Percentiles rank a stretch among this genome's conserved stretches.
phyloP scores from a whole-genome alignment of 2,888 invertebrate species.

The Sussaba pulchella region DNA sequence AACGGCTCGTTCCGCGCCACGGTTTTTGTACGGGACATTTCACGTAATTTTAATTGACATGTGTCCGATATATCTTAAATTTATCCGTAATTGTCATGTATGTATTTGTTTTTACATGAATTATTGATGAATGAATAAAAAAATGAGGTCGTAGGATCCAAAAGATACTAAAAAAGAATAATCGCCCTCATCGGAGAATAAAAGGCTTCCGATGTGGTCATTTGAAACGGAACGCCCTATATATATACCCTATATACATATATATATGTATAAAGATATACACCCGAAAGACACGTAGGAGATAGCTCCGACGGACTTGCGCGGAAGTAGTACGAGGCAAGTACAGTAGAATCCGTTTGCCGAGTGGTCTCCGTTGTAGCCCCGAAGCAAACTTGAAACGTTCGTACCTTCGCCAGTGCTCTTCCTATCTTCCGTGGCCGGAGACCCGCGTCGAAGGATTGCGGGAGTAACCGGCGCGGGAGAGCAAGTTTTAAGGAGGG shows the following conservation, averaged over 20 bases:
- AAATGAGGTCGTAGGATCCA: too few species aligned
- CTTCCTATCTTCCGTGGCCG: background rate
- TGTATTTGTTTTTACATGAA: too few species aligned
- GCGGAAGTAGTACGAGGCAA: constrained; percentile 1
- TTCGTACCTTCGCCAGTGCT: background rate
- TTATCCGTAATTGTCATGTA: too few species aligned
- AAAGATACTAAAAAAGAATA: too few species aligned
- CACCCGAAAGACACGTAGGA: background rate
- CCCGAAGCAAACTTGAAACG: constrained; percentile 50
- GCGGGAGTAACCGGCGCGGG: background rate
- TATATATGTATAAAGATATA: background rate
- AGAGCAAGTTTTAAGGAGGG: constrained; percentile 1
- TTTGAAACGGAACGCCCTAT: background rate
- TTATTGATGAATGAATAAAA: too few species aligned
- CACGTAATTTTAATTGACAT: background rate
- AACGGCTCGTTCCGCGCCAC: too few species aligned
- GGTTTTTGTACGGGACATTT: too few species aligned
- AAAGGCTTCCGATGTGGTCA: too few species aligned
- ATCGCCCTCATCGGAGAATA: too few species aligned
- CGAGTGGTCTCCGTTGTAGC: constrained; percentile 50
- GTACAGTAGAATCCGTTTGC: constrained; percentile 40
- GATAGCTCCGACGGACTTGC: constrained; percentile 7
- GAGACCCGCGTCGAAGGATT: background rate
- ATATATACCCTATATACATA: background rate
- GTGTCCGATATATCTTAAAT: too few species aligned